These are phyloP conservation scores for Drosophila grimshawi DNA, from an alignment of 1,140 invertebrate genomes.

Conservation along the genomic window DNA sequence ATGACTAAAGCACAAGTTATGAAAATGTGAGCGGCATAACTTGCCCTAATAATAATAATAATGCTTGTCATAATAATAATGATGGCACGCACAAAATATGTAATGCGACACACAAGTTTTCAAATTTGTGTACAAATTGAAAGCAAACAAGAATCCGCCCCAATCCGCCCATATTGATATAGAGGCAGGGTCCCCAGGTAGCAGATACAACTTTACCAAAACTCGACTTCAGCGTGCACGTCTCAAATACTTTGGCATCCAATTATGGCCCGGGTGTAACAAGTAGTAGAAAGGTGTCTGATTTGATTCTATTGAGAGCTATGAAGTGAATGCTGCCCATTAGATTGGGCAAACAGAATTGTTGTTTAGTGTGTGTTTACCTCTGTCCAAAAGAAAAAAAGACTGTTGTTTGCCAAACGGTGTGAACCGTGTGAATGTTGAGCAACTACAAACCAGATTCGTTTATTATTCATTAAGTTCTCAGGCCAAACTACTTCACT, in stretches of 20 bases:
- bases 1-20: conserved; percentile 21
- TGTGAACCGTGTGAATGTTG: conserved; percentile 38
- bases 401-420: conserved; percentile 11
- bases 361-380: conserved; percentile 20
- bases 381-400: not conserved
- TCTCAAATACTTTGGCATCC: not conserved
- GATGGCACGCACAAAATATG: conserved; percentile 33
- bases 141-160: conserved; percentile 48
- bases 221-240: conserved; percentile 2
- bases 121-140: conserved; percentile 57
- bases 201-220: conserved; percentile 38
- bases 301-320: conserved; percentile 31
- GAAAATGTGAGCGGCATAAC: conserved; percentile 20
- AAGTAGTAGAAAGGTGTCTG: conserved; percentile 15
- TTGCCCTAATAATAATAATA: conserved; percentile 19
- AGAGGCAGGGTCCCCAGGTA: conserved; percentile 16
- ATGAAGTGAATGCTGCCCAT: conserved; percentile 52
- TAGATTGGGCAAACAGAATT: conserved; percentile 53
- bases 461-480: conserved; percentile 35
- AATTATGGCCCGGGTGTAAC: conserved; percentile 23
- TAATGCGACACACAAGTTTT: conserved; percentile 15
- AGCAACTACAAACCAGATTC: conserved; percentile 30
- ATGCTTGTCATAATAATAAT: conserved; percentile 23
- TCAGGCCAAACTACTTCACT: conserved; percentile 10
- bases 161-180: conserved; percentile 21